Base-by-base conservation (phyloP, 2,113 vertebrate species). In the Amazona guildingii region DNA sequence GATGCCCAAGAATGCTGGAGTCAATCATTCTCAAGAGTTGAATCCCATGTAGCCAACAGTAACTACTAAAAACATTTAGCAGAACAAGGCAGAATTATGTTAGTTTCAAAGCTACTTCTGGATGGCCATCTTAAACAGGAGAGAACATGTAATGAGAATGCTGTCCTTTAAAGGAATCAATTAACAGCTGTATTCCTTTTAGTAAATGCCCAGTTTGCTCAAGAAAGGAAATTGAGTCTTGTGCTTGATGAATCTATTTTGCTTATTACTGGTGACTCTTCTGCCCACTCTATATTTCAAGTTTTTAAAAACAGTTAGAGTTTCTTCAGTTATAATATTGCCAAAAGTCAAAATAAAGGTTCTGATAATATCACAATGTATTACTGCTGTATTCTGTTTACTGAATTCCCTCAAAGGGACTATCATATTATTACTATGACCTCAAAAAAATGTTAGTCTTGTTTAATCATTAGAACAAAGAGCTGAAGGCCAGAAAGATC, bases 391-490 rank as follows among this genome's bases (percentile, higher is more conserved):
- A n/a, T 70, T 86, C 41, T 75, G 37, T 70, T 94, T 92, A 55
- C 64, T 63, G 31, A 88, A 55, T 48, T 54, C 28, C 59, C 94
- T 96, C 90, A 88, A 92, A 94, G 82, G 68, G 84, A 83, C 82
- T 96, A 94, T 94, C 74, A 25, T 94, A 77, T 95, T 94, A 90
- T 93, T 51, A 70, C 49, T 77, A 13, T 77, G 82, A 94, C 88
- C 82, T 95, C 59, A 80, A 85, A 94, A 95, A 86, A 90, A 91
- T 81, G 66, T 83, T 90, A 79, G 70, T 87, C 78, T 83, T 95
- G 49, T 95, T 97, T 90, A 83, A 90, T 92, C 46, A 1, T 95
- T 92, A 93, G 72, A 93, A 90, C 33, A 88, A 96, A 92, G 54
- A 83, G 59, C 72, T 55, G 63, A 61, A 92, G 41, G 76, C 92